Base-by-base conservation (phyloP, 2,888 invertebrate genomes). In the Pseudoips prasinana region DNA sequence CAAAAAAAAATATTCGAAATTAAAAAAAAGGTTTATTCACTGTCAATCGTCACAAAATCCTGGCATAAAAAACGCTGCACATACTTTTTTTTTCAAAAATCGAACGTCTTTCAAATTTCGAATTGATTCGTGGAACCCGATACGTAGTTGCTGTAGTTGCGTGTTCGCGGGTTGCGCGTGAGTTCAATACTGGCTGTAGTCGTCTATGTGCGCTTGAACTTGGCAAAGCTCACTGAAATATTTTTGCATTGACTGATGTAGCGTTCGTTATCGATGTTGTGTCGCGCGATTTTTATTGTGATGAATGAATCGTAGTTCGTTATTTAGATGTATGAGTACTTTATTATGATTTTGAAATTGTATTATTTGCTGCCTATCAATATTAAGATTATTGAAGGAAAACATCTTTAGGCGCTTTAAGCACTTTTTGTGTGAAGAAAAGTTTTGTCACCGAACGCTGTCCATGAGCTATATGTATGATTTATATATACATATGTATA, bases 111-210 rank as follows among this genome's bases (percentile, higher is more conserved):
- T 40, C 35, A 20, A 41, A 51, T 37, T 48, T 31, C 38, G 37
- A 36, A 28, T 53, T 34, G 46, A 44, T 40, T n/a, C 4, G 34
- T 58, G 44, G 57, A 47, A 64, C 66, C 64, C 50, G 51, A 58
- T 58, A 5, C 47, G 54, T 55, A 56, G 51, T 47, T 57, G 53
- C 7, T 20, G 7, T 20, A n/a, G 62, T 62, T 60, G 64, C 64
- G 87, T 86, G 85, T 72, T 77, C 43, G 69, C 79, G 57, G 65
- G 64, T 54, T 72, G 82, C 83, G 78, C 72, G 83, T 79, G 75
- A 65, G 73, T 52, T 66, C 64, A 54, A 60, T 68, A 86, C 86
- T 86, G 85, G 67, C 69, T 20, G 64, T 55, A 48, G 63, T 49
- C 63, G 56, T 44, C 49, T 57, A 30, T 65, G 14, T 66, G 73